Conservation (phyloP, 2,888 invertebrate genomes). For the Elegia similella region DNA sequence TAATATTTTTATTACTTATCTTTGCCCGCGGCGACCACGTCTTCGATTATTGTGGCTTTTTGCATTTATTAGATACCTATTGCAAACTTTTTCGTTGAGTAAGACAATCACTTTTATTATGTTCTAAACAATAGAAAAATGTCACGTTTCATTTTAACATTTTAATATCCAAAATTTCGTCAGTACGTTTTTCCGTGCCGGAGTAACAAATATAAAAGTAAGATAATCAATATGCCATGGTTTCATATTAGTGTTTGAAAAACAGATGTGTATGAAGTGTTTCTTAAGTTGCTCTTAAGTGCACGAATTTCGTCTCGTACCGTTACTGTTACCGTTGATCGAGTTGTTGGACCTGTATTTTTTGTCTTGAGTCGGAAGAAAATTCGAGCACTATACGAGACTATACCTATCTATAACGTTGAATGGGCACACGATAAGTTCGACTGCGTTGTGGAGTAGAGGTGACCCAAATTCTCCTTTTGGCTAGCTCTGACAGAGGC, state of each 20-base stretch:
- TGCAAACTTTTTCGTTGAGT: too few species aligned
- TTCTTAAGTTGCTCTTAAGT: slow-evolving; percentile 54
- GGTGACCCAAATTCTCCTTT: slow-evolving; percentile 1
- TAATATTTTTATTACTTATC: too few species aligned
- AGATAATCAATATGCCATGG: not conserved
- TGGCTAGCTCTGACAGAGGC: not conserved
- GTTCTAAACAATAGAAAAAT: too few species aligned
- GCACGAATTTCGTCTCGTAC: slow-evolving; percentile 71
- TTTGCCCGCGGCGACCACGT: too few species aligned
- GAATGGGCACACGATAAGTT: slow-evolving; percentile 32
- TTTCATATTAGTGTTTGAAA: slow-evolving; percentile 1
- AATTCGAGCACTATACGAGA: slow-evolving; percentile 52
- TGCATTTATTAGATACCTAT: too few species aligned
- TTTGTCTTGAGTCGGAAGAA: slow-evolving; percentile 56
- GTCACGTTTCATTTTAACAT: too few species aligned
- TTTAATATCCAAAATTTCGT: too few species aligned
- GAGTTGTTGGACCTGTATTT: slow-evolving; percentile 76
- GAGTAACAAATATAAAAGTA: not conserved
- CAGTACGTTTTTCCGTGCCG: too few species aligned
- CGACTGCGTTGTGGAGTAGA: slow-evolving; percentile 23
- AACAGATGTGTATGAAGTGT: not conserved
- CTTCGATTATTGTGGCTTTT: too few species aligned
- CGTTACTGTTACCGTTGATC: slow-evolving; percentile 77
- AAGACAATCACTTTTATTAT: too few species aligned
- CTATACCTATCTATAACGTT: slow-evolving; percentile 25